Conservation (phyloP, 2,888 invertebrate genomes). For the Eudemis profundana region DNA sequence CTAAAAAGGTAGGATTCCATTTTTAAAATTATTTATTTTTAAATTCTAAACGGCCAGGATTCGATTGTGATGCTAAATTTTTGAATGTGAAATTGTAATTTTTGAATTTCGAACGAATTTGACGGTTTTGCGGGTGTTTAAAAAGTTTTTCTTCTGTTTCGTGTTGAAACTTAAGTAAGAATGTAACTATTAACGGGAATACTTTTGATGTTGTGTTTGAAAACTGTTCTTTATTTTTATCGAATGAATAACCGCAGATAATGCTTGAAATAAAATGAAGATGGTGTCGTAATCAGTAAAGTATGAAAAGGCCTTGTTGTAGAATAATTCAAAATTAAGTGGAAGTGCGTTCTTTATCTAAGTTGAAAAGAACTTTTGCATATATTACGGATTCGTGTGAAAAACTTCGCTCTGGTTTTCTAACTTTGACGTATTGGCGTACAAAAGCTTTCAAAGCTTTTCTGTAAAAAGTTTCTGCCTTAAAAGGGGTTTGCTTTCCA, state of each 20-base stretch:
- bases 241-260: not conserved
- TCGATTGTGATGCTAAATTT: not conserved
- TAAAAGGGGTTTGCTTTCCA: constrained; percentile 31
- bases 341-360: not conserved
- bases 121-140: not conserved
- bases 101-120: not conserved
- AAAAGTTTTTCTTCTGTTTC: constrained; percentile 27
- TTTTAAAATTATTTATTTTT: constrained; percentile 18
- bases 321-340: not conserved
- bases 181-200: not conserved
- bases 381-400: constrained; percentile 16
- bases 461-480: constrained; percentile 16
- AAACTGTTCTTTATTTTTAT: not conserved
- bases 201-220: not conserved
- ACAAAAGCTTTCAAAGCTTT: constrained; percentile 40
- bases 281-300: not conserved
- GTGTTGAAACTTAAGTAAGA: constrained; percentile 3
- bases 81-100: not conserved
- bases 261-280: not conserved
- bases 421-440: constrained; percentile 40
- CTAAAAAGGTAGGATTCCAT: constrained; percentile 50
- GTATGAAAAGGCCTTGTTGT: not conserved
- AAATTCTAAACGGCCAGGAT: constrained; percentile 18
- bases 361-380: constrained; percentile 19
- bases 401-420: constrained; percentile 13